Base-by-base conservation (phyloP, 2,797 vertebrate genomes). In the Ctenopoma kingsleyae region DNA sequence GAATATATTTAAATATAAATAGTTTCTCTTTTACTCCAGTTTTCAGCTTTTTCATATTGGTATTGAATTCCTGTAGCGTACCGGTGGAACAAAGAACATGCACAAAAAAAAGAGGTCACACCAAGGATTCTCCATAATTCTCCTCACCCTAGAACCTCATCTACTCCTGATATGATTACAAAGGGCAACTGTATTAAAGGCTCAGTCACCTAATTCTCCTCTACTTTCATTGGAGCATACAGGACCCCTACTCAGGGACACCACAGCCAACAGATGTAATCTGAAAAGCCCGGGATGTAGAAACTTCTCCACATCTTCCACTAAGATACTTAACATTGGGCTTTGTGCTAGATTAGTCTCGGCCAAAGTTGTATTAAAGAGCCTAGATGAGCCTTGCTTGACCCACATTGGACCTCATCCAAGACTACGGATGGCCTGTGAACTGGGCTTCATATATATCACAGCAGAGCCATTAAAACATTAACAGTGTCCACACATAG, bases 301-400 rank as follows among this genome's bases (percentile, higher is more conserved):
- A 85, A 92, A 91, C 78, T 83, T 89, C 82, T 87, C 84, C 82
- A 81, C 86, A 85, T 93, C 89, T 90, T 90, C 81, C 85, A 87
- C 72, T 90, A 89, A 92, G 88, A 92, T 92, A 91, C 87, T 93
- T 92, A 93, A 88, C 70, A 74, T 77, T 61, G 49, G 85, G 79
- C 85, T 92, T 92, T 90, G 87, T 87, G 74, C 83, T 80, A 92
- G 90, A 95, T 95, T 93, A 93, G 87, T 92, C 91, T 90, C 67
- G 66, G 86, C 85, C 79, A 87, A 89, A 88, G 87, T 91, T 91
- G 83, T 68, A 92, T 92, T 90, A 89, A 88, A 85, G 80, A 87
- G 78, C 32, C 67, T 80, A 59, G 85, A 91, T 93, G 91, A 93
- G 89, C 87, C 76, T 87, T 44, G 72, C 77, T 84, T 94, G 94